Evolutionary conservation across 2,888 invertebrate genomes (phyloP).

Genomic region (Phalera bucephala): DNA sequence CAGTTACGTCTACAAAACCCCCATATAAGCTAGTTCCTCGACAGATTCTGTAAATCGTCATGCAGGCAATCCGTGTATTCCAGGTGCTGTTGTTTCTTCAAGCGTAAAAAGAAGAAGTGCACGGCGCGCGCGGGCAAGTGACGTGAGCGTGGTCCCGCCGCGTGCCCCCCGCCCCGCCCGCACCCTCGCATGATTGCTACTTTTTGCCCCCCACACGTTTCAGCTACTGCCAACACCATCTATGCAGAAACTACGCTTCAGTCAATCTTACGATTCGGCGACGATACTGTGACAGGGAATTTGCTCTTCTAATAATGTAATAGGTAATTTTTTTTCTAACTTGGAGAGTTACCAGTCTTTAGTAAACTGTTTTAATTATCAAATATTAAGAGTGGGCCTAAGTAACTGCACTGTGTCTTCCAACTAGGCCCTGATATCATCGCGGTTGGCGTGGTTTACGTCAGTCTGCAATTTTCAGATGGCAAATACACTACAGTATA

Average conservation of each 20-base stretch:
- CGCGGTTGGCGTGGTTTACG: no score
- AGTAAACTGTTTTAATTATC: no score
- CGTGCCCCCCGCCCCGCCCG: conserved; percentile 15
- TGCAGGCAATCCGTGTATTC: conserved; percentile 82
- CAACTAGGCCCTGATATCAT: no score
- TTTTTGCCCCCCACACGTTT: background rate
- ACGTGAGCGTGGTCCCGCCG: conserved; percentile 82
- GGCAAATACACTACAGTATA: no score
- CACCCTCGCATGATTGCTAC: conserved; percentile 2
- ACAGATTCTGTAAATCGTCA: conserved; percentile 80
- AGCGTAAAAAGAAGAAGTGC: conserved; percentile 99
- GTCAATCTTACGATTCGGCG: background rate
- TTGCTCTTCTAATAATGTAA: no score
- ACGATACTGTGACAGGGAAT: background rate
- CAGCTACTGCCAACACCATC: background rate
- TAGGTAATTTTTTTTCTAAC: no score
- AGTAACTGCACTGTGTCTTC: no score
- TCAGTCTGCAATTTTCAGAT: no score
- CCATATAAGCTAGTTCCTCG: conserved; percentile 50
- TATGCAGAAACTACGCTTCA: background rate
- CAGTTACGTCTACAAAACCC: no score
- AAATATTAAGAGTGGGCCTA: no score
- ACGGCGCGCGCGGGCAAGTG: conserved; percentile 93
- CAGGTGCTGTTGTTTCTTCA: conserved; percentile 99
- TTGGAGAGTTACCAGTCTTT: no score